Percentiles rank a stretch among this genome's conserved stretches.
Conservation (phyloP, 1,140 invertebrate species). For the Calephelis nemesis region DNA sequence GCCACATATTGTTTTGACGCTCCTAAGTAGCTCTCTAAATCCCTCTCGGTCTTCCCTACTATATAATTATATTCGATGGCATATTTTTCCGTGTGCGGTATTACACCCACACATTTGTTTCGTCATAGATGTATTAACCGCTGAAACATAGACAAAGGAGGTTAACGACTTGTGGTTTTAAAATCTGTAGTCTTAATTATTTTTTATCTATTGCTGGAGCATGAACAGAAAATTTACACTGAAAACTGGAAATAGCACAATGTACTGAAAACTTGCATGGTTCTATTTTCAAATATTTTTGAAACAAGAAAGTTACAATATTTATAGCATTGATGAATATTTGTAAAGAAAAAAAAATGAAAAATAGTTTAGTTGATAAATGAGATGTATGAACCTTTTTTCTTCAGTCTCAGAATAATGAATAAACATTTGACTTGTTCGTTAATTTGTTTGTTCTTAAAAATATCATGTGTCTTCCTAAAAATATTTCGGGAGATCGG, state of each 20-base stretch:
- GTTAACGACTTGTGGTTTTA: constrained; percentile 11
- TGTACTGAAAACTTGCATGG: constrained; percentile 7
- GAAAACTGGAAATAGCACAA: constrained; percentile 9
- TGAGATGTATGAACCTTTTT: too few species aligned
- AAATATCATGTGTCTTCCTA: too few species aligned
- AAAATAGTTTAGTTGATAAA: too few species aligned
- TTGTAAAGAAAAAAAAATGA: too few species aligned
- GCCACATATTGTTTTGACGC: too few species aligned
- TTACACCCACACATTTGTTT: background rate
- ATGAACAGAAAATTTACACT: background rate
- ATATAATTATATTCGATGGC: background rate
- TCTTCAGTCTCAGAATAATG: too few species aligned
- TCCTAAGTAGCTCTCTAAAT: too few species aligned
- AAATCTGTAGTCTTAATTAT: constrained; percentile 13
- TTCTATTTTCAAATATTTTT: background rate
- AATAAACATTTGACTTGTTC: too few species aligned
- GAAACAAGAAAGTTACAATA: background rate
- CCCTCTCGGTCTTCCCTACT: too few species aligned
- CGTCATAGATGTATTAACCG: background rate
- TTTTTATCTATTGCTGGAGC: background rate
- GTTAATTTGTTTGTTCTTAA: too few species aligned
- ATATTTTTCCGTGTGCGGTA: constrained; percentile 8
- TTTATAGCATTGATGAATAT: too few species aligned
- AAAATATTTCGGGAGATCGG: too few species aligned
- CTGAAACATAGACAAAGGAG: constrained; percentile 4